Evolutionary conservation across 2,113 vertebrate genomes (phyloP).

Genomic region (Ageneiosus marmoratus): DNA sequence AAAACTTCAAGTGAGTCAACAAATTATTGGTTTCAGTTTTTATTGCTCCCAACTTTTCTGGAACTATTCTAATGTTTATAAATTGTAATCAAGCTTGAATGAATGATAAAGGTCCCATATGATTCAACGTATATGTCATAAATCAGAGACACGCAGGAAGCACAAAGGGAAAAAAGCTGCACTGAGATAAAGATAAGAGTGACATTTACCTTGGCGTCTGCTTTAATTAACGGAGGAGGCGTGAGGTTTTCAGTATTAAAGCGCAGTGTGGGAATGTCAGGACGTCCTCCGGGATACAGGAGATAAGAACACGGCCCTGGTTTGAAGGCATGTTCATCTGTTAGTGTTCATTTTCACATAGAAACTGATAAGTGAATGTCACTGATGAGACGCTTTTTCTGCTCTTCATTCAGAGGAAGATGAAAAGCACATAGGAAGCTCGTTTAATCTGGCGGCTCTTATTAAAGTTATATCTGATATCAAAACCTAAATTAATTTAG

Average conservation of each 20-base stretch:
- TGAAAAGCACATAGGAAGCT: constrained; percentile 41
- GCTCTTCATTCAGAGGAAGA: not conserved
- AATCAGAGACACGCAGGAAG: not conserved
- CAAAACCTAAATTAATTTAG: not conserved
- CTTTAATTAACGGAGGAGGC: not conserved
- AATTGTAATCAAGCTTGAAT: not conserved
- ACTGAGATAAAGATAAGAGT: not conserved
- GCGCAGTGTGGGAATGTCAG: not conserved
- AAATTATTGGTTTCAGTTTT: no score
- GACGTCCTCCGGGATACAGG: constrained; percentile 27
- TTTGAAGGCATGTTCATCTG: constrained; percentile 41
- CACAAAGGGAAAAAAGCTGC: not conserved
- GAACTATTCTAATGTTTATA: not conserved
- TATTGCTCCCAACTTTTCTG: no score
- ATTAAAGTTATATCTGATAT: constrained; percentile 41
- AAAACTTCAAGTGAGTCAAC: no score
- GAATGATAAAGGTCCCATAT: not conserved
- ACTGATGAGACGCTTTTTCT: not conserved
- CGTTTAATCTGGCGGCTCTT: constrained; percentile 30
- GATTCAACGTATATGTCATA: not conserved
- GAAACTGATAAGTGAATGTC: constrained; percentile 41
- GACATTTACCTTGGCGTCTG: constrained; percentile 50
- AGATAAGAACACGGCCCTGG: constrained; percentile 39
- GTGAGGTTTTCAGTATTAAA: not conserved
- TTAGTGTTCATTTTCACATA: constrained; percentile 28